Conservation (phyloP, 2,797 vertebrate species). For the Ctenochaetus hawaiiensis region DNA sequence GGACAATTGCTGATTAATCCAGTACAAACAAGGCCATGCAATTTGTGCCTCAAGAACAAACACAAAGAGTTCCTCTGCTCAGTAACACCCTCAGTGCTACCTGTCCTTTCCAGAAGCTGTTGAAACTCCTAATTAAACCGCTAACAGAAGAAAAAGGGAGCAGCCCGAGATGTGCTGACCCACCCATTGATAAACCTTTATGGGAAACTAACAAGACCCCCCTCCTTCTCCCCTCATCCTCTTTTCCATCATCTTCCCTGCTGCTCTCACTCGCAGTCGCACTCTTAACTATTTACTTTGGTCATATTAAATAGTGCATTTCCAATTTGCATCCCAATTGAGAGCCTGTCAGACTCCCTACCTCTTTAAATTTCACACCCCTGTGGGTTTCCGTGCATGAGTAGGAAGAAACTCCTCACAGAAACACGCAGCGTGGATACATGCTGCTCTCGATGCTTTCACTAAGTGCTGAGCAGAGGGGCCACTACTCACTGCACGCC, state of each 20-base stretch:
- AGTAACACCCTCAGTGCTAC: constrained; percentile 23
- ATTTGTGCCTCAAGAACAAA: constrained; percentile 58
- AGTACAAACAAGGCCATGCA: constrained; percentile 68
- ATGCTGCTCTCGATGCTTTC: constrained; percentile 22
- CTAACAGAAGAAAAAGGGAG: constrained; percentile 51
- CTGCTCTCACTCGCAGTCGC: constrained; percentile 31
- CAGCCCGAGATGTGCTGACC: constrained; percentile 62
- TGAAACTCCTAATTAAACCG: constrained; percentile 67
- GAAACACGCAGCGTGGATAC: constrained; percentile 29
- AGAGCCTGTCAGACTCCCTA: constrained; percentile 50
- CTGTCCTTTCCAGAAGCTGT: constrained; percentile 18
- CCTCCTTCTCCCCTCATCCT: background rate
- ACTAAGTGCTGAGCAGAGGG: constrained; percentile 26
- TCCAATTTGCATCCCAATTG: constrained; percentile 51
- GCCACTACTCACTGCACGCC: background rate
- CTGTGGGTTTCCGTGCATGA: constrained; percentile 29
- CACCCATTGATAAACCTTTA: constrained; percentile 58
- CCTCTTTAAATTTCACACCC: constrained; percentile 51
- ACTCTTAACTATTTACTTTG: constrained; percentile 61
- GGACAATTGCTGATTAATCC: constrained; percentile 76
- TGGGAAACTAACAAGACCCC: constrained; percentile 53
- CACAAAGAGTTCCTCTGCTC: constrained; percentile 48
- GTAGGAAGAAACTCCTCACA: constrained; percentile 19
- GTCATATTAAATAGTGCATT: constrained; percentile 64
- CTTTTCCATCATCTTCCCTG: constrained; percentile 20